Conservation (phyloP, 2,888 invertebrate species). For the Drosophila nr. medialis region DNA sequence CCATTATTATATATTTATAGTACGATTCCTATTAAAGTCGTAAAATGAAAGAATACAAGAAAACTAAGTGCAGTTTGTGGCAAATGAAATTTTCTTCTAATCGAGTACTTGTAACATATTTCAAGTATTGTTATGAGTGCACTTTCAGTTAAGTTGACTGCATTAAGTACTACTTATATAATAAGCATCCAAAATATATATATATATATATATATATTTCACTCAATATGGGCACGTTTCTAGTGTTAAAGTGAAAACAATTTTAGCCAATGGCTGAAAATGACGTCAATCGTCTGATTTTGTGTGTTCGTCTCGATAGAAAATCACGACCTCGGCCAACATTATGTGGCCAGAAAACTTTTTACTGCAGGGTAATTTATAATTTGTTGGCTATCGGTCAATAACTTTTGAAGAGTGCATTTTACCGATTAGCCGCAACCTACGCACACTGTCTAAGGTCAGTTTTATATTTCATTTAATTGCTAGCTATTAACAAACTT, state of each 20-base stretch:
- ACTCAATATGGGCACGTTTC: neutral
- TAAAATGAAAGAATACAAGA: neutral
- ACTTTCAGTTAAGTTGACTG: conserved; percentile 5
- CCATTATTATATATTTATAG: neutral
- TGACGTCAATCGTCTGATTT: conserved; percentile 35
- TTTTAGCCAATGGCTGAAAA: neutral
- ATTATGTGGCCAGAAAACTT: conserved; percentile 13
- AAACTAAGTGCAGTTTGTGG: neutral
- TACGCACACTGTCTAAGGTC: conserved; percentile 62
- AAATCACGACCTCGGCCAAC: conserved; percentile 40
- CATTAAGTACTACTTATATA: neutral
- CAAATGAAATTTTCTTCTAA: neutral
- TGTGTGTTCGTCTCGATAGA: neutral
- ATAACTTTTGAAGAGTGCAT: conserved; percentile 27
- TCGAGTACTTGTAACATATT: conserved; percentile 11
- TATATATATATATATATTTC: neutral
- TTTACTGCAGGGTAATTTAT: conserved; percentile 25
- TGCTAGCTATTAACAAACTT: conserved; percentile 39
- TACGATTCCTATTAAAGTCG: neutral
- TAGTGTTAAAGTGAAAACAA: conserved; percentile 2
- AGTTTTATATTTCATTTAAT: conserved; percentile 53
- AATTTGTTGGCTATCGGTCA: conserved; percentile 45
- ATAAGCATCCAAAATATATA: neutral
- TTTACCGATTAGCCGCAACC: conserved; percentile 24
- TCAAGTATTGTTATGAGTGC: conserved; percentile 4